phyloP scores from a whole-genome alignment of 2,113 vertebrate genomes.

The Cacatua alba region DNA sequence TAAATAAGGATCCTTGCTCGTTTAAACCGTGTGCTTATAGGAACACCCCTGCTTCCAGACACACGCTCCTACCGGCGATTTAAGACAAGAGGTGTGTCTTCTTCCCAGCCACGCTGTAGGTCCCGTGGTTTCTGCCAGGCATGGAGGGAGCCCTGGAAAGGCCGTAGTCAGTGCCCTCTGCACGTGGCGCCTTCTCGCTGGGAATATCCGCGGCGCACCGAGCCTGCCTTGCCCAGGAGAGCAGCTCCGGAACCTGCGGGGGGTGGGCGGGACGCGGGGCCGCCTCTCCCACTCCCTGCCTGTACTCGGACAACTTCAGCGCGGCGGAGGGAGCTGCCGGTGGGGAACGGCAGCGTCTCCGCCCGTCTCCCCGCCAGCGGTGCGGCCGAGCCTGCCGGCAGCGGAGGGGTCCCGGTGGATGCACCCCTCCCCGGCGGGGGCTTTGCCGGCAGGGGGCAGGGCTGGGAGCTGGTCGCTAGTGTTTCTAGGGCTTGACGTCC shows the following conservation, averaged over 20 bases:
- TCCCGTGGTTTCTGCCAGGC: not conserved
- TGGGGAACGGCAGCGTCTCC: too few relatives aligned
- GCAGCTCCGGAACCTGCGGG: not conserved
- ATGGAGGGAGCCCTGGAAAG: not conserved
- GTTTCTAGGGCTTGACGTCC: constrained; percentile 62
- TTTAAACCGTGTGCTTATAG: not conserved
- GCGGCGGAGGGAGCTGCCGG: not conserved
- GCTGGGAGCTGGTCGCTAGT: not conserved
- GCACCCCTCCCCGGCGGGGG: not conserved
- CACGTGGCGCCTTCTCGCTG: not conserved
- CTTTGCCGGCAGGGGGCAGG: constrained; percentile 55
- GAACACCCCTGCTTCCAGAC: not conserved
- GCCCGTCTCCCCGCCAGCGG: not conserved
- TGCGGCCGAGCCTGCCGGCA: not conserved
- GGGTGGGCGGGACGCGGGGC: not conserved
- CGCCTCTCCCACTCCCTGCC: not conserved
- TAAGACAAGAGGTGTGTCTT: not conserved
- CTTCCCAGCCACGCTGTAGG: not conserved
- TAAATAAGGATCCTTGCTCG: not conserved
- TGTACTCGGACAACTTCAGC: not conserved
- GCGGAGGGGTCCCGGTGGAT: not conserved
- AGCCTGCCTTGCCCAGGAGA: not conserved
- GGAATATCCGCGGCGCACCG: not conserved
- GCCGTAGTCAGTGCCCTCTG: not conserved
- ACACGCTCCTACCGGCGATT: not conserved